Percentiles rank a stretch among this genome's conserved stretches.
These are phyloP conservation scores for Trichosurus vulpecula DNA, from an alignment of 2,797 vertebrate species.

Conservation along the genomic window DNA sequence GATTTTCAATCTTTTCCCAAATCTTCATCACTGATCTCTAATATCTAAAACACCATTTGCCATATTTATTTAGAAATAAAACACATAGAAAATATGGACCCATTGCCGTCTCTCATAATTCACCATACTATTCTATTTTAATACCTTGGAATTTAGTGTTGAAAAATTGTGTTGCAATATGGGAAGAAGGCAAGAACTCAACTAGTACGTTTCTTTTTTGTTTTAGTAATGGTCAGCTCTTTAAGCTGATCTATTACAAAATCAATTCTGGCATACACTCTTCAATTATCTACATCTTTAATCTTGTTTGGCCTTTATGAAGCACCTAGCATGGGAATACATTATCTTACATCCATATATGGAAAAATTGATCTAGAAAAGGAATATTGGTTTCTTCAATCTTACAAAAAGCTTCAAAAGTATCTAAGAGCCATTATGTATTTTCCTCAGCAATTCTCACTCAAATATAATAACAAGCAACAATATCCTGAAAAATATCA, in stretches of 20 bases:
- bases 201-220: neutral
- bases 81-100: neutral
- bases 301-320: neutral
- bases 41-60: neutral
- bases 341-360: neutral
- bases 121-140: neutral
- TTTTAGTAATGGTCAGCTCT: neutral
- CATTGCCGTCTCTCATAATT: neutral
- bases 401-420: conserved; percentile 12
- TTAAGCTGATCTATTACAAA: neutral
- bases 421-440: neutral
- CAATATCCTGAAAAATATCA: neutral
- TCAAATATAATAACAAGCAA: neutral
- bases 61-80: neutral
- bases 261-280: neutral
- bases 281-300: neutral
- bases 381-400: neutral
- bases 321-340: neutral
- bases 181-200: neutral
- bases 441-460: neutral
- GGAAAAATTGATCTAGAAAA: conserved; percentile 11
- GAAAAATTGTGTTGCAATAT: neutral
- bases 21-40: neutral
- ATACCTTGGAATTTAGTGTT: conserved; percentile 7
- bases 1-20: neutral